Base-by-base conservation (phyloP, 1,140 invertebrate species). In the Aphidius gifuensis region DNA sequence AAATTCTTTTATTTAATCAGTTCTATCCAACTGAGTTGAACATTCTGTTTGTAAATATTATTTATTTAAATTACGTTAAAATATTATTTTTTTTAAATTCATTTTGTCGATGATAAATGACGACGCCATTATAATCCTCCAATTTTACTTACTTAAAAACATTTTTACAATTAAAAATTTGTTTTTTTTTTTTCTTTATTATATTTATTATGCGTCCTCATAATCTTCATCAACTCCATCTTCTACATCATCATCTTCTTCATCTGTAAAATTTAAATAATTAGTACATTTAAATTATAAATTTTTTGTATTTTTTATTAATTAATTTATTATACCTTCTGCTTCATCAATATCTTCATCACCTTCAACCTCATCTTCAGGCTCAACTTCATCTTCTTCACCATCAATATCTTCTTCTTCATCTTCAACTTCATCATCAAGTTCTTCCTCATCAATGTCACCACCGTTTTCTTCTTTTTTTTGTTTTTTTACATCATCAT, bases 391-490 rank as follows among this genome's bases (percentile, higher is more conserved):
- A 64, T 85, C 83, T 16, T 77, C 85, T 61, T 74, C 72, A 32
- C 66, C 71, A 40, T 71, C 74, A 51, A 72, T 73, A 43, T 78
- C 75, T 53, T 80, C 79, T 40, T 78, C 77, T 4, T 75, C 71
- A 4, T 70, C 73, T 39, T 74, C 83, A 48, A 78, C 76, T 58
- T 84, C 81, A 21, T 84, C 83, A 9, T 85, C 81, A 16, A 71
- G 68, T 39, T 74, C 77, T 0, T 76, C 77, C 23, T 77, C 78
- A 43, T 83, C 82, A 61, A 77, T 76, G 9, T 85, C 85, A 5
- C 83, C 83, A 21, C 88, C 87, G 70, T 90, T 89, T 69, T 90
- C 87, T 71, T 90, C 88, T 75, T 90, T 91, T 80, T 88, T 89
- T 72, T 86, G 85, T 82, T 90, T 91, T 82, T 91, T 91, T 50